phyloP scores from a whole-genome alignment of 2,888 invertebrate species.

The Latheticus oryzae region DNA sequence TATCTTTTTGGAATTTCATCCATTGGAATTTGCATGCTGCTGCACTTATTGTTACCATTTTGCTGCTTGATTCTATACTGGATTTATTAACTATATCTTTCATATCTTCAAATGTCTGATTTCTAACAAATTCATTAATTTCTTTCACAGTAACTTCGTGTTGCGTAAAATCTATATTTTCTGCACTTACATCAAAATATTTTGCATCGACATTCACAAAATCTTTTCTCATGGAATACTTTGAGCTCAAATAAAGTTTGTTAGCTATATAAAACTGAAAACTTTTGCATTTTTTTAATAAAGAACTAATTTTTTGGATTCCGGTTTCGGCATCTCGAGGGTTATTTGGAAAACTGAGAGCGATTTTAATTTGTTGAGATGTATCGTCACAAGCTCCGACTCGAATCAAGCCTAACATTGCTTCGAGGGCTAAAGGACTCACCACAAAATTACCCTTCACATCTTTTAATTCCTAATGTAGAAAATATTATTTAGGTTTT shows the following conservation, averaged over 20 bases:
- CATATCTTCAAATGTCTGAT: background rate
- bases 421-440: background rate
- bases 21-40: conserved; percentile 1
- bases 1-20: conserved; percentile 10
- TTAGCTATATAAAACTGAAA: background rate
- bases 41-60: background rate
- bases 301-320: background rate
- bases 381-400: conserved; percentile 5
- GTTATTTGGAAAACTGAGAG: conserved; percentile 3
- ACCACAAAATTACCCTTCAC: conserved; percentile 8
- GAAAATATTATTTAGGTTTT: background rate
- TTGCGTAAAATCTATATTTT: too few species aligned
- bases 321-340: conserved; percentile 15
- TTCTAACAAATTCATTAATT: conserved; percentile 6
- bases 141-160: too few species aligned
- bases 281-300: conserved; percentile 2
- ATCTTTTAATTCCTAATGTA: conserved; percentile 9
- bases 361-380: conserved; percentile 13
- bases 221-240: background rate
- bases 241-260: background rate
- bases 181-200: background rate
- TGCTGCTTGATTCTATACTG: too few species aligned
- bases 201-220: conserved; percentile 3
- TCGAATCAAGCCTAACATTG: background rate
- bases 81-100: background rate